Percentiles rank a stretch among this genome's conserved stretches.
These are phyloP conservation scores for Spatulosminthurus flaviceps DNA, from an alignment of 2,888 invertebrate genomes.

Conservation along the genomic window DNA sequence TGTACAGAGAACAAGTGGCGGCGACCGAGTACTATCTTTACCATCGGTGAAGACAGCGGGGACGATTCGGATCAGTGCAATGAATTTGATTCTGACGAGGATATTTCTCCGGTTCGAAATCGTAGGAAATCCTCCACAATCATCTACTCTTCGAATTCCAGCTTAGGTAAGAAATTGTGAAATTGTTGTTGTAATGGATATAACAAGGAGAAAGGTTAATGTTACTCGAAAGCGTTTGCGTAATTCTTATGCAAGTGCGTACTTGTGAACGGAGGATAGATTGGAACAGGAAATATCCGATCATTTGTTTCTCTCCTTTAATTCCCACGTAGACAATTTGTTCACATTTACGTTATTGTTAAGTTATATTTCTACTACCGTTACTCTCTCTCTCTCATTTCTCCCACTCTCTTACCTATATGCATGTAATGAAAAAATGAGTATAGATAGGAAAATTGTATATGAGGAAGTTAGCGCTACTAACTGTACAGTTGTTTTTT, in stretches of 20 bases:
- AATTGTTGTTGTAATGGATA: too few species aligned
- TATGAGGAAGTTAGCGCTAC: neutral
- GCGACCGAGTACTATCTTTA: slow-evolving; percentile 62
- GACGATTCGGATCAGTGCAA: slow-evolving; percentile 62
- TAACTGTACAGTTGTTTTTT: neutral
- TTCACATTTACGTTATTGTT: neutral
- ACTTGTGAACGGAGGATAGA: neutral
- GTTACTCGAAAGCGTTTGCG: neutral
- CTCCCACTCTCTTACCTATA: neutral
- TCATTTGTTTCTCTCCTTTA: neutral
- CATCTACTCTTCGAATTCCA: slow-evolving; percentile 60
- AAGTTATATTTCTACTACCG: neutral
- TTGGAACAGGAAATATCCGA: slow-evolving; percentile 13
- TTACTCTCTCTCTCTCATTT: neutral
- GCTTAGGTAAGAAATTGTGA: slow-evolving; percentile 61
- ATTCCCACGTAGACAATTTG: neutral
- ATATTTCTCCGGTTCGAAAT: slow-evolving; percentile 47
- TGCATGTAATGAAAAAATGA: neutral
- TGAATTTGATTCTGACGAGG: slow-evolving; percentile 62
- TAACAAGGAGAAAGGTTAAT: too few species aligned
- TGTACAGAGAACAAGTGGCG: slow-evolving; percentile 51
- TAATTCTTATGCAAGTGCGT: neutral
- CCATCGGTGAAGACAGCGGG: slow-evolving; percentile 61
- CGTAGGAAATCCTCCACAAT: slow-evolving; percentile 54
- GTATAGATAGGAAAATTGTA: neutral